Conservation (phyloP, 2,888 invertebrate genomes). For the Theretra japonica region DNA sequence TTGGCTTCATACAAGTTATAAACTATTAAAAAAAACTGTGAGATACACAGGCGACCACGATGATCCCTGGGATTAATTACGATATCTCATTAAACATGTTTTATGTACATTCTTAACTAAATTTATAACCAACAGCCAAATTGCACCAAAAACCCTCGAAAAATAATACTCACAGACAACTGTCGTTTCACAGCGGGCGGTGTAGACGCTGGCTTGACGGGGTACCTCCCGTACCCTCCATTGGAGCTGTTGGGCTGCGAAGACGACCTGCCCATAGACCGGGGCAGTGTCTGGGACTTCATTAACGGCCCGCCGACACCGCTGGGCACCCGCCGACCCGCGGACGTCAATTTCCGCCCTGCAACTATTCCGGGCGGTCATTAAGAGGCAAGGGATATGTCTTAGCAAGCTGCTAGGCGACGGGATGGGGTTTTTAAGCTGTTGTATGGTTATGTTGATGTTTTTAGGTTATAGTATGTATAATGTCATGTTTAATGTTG, state of each 20-base stretch:
- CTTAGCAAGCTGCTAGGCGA: slow-evolving; percentile 23
- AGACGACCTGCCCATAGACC: slow-evolving; percentile 90
- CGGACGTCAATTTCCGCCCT: slow-evolving; percentile 91
- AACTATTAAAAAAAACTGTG: too few relatives aligned
- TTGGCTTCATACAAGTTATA: too few relatives aligned
- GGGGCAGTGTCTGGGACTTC: slow-evolving; percentile 94
- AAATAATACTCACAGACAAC: slow-evolving; percentile 84
- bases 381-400: neutral
- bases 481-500: too few relatives aligned
- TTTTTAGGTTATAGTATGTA: neutral
- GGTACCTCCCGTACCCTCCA: slow-evolving; percentile 72
- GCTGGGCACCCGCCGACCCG: slow-evolving; percentile 88
- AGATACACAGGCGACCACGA: too few relatives aligned
- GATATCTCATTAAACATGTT: too few relatives aligned
- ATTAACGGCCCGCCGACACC: slow-evolving; percentile 87
- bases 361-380: slow-evolving; percentile 84
- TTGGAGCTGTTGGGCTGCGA: slow-evolving; percentile 83
- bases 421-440: neutral
- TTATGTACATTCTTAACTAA: too few relatives aligned
- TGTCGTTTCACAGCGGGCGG: slow-evolving; percentile 95
- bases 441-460: neutral
- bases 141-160: neutral
- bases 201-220: slow-evolving; percentile 90
- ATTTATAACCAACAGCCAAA: neutral
- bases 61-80: too few relatives aligned